Evolutionary conservation across 1,140 invertebrate species (phyloP), one percentile per base, ranked within the genome.

Genomic region (Drosophila tropicalis): DNA sequence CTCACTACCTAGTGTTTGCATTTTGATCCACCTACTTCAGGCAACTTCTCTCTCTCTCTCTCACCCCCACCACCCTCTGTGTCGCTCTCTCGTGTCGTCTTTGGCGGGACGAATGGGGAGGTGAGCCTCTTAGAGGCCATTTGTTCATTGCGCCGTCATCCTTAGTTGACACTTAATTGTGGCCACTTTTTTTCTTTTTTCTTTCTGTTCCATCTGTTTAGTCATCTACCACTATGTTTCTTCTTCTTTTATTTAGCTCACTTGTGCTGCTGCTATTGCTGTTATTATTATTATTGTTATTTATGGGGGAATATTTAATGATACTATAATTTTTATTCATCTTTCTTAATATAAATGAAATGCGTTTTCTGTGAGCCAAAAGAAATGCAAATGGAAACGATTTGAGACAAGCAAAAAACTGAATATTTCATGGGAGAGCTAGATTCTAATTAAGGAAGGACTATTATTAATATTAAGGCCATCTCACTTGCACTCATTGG

Each of bases 21-120:
- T 67, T 67, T 54, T 72, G 82, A 78, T 75, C 67, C 54, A 51
- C n/a, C 39, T 62, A 70, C 19, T 19, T 41, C 32, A 64, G 41
- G 15, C 9, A 60, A 70, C 65, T 70, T 61, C 12, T 19, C 58
- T 13, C 36, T 39, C 25, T n/a, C 29, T 57, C 29, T 57, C n/a
- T 29, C 29, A 29, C 5, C 5, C 22, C 22, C 22, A 22, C 10
- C 34, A 1, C 25, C 36, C 56, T 3, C 19, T 12, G 29, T 5
- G 29, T 29, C 29, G 5, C 29, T 9, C 56, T 58, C 57, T 17
- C 12, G 10, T 39, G 10, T 13, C 36, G 3, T 1, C 10, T 39
- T 39, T n/a, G 10, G 36, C 36, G 12, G 36, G 44, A 10, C 0
- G 44, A 4, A 9, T 1, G 9, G 17, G 44, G 9, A 17, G 44